Percentiles rank a stretch among this genome's conserved stretches.
Conservation (phyloP, 2,113 vertebrate genomes). For the Colossoma macropomum region DNA sequence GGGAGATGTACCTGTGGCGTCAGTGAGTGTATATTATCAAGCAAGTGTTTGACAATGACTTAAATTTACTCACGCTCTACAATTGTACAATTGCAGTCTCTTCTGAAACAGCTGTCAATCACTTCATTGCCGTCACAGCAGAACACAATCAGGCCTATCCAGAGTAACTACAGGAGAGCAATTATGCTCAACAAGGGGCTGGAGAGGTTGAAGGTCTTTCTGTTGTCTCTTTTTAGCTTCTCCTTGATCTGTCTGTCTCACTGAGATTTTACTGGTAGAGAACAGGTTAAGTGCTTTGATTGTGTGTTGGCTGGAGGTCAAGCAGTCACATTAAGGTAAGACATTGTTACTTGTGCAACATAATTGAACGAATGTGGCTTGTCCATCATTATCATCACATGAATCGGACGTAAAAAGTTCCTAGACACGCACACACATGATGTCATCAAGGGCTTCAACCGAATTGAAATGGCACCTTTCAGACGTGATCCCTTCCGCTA, state of each 20-base stretch:
- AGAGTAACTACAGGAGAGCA: slow-evolving; percentile 33
- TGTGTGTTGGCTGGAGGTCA: not conserved
- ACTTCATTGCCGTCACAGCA: not conserved
- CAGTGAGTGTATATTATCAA: not conserved
- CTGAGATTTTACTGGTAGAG: not conserved
- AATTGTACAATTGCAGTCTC: not conserved
- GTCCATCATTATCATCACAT: not conserved
- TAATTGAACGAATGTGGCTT: not conserved
- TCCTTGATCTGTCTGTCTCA: not conserved
- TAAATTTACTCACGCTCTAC: slow-evolving; percentile 14
- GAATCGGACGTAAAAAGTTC: slow-evolving; percentile 6
- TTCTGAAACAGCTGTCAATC: slow-evolving; percentile 10
- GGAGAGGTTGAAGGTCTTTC: not conserved
- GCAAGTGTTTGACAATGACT: not conserved
- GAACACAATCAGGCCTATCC: slow-evolving; percentile 6
- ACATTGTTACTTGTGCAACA: not conserved
- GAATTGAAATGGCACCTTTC: slow-evolving; percentile 65
- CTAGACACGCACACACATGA: slow-evolving; percentile 26
- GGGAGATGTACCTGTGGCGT: no score
- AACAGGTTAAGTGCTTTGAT: slow-evolving; percentile 18
- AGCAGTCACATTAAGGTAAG: not conserved
- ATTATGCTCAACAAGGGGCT: slow-evolving; percentile 23
- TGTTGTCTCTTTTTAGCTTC: not conserved
- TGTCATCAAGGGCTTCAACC: slow-evolving; percentile 16
- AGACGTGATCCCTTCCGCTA: slow-evolving; percentile 59